A percentile compares a stretch with the other conserved stretches of the same genome.
These are phyloP conservation scores for Automeris io DNA, from an alignment of 2,888 invertebrate species.

Conservation along the genomic window DNA sequence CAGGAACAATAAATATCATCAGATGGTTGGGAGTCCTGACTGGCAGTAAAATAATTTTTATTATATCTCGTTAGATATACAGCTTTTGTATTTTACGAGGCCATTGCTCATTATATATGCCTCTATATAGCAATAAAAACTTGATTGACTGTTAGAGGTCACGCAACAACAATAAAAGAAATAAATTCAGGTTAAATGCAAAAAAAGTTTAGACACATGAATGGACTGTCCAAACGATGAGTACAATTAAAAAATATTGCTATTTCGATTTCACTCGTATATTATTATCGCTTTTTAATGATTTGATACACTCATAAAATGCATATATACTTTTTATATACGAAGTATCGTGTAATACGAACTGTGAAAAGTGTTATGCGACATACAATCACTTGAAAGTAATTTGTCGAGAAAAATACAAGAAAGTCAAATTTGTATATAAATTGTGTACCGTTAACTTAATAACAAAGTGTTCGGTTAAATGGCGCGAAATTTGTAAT, in stretches of 20 bases:
- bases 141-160: slow-evolving; percentile 46
- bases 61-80: slow-evolving; percentile 3
- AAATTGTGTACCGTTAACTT: slow-evolving; percentile 55
- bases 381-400: slow-evolving; percentile 30
- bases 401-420: slow-evolving; percentile 28
- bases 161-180: slow-evolving; percentile 28
- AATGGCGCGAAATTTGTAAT: slow-evolving; percentile 65
- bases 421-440: slow-evolving; percentile 37
- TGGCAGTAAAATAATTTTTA: too few species aligned
- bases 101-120: slow-evolving; percentile 35
- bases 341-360: not conserved
- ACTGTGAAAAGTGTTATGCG: slow-evolving; percentile 7
- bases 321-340: not conserved
- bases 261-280: slow-evolving; percentile 3
- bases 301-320: slow-evolving; percentile 1
- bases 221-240: not conserved
- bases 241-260: slow-evolving; percentile 3
- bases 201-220: slow-evolving; percentile 23
- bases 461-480: slow-evolving; percentile 49
- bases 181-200: slow-evolving; percentile 30
- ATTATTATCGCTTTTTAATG: slow-evolving; percentile 3
- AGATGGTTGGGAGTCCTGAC: too few species aligned
- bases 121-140: slow-evolving; percentile 38
- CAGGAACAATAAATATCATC: too few species aligned
- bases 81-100: slow-evolving; percentile 22